Base-by-base conservation (phyloP, 2,113 vertebrate genomes). In the Carlito syrichta region DNA sequence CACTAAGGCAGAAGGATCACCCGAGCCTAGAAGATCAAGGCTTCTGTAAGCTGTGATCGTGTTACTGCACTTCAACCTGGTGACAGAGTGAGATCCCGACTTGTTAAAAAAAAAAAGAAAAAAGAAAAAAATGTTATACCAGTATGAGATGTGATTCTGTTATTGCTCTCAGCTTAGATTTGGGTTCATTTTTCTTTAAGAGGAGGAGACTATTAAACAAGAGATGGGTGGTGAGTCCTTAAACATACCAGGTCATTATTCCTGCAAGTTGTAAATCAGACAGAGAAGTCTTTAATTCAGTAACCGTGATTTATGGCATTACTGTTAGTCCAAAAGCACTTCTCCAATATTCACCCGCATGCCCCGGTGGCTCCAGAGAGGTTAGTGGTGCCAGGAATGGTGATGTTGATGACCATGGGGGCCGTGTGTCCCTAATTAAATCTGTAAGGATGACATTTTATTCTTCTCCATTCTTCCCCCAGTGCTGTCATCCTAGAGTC, bases 181-280 rank as follows among this genome's bases (percentile, higher is more conserved):
- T 71, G 40, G 62, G 17, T 68, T 87, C 52, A 27, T 89, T 88
- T 94, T 94, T 89, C 84, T 97, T 97, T 96, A 62, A 85, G 77
- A 92, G 87, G n/a, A 91, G 63, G 32, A 81, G 35, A 25, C 66
- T 81, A 1, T 50, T 87, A 60, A 69, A 48, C 8, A 79, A 93
- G 89, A 92, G 83, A 56, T 86, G 68, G 84, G 77, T 95, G 78
- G 48, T 79, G 68, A 89, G 86, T 88, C 96, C 85, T 96, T 86
- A 76, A 89, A 81, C 50, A 87, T 58, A 73, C 52, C 74, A 81
- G 95, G 38, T 71, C 77, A 48, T 94, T 89, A 76, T 94, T 96
- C 50, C 68, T 94, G 38, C 66, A 86, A 84, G 86, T 84, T 97
- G 58, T 94, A 94, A 96, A 93, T 96, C 93, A 95, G 76, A 16